Evolutionary conservation across 2,888 invertebrate species (phyloP), one percentile per base, ranked within the genome.

Genomic region (Perizoma affinitatum): DNA sequence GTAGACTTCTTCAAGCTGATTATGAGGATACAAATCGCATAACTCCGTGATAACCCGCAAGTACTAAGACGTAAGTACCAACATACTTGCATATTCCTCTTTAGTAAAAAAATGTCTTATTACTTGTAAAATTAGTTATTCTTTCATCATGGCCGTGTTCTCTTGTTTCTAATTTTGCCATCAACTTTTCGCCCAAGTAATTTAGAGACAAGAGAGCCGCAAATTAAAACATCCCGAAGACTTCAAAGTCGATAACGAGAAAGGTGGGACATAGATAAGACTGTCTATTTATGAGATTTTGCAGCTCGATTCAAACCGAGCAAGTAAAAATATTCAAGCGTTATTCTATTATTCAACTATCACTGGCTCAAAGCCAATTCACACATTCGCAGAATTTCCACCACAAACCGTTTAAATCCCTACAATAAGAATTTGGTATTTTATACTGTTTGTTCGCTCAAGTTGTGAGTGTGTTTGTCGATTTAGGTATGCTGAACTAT

Each of bases 361-460:
- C 51, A 62, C 55, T 67, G 67, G 64, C 58, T 50, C 56, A 46
- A 55, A 53, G 64, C 67, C 64, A 67, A 56, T 62, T 55, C 53
- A 59, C 46, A 59, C 55, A 59, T 66, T 54, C 60, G 38, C 58
- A 53, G 64, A 57, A 62, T 56, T 62, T 62, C 67, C 51, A 56
- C 61, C 61, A 58, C 56, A 61, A 64, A 58, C 61, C 46, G 54
- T 49, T 50, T 56, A 52, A 62, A 58, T 7, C 4, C 38, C 1
- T 66, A 66, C 64, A 70, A 65, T 68, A 71, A 72, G 67, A 69
- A 71, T 68, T 71, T 66, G 72, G 69, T 71, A 72, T 77, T 75
- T 75, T 74, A 74, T 73, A 76, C 71, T 74, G 74, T 75, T 69
- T 65, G 62, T 68, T 71, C 69, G 67, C 67, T 54, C 46, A 65